Base-by-base conservation (phyloP, 2,888 invertebrate genomes). In the Lagria hirta region DNA sequence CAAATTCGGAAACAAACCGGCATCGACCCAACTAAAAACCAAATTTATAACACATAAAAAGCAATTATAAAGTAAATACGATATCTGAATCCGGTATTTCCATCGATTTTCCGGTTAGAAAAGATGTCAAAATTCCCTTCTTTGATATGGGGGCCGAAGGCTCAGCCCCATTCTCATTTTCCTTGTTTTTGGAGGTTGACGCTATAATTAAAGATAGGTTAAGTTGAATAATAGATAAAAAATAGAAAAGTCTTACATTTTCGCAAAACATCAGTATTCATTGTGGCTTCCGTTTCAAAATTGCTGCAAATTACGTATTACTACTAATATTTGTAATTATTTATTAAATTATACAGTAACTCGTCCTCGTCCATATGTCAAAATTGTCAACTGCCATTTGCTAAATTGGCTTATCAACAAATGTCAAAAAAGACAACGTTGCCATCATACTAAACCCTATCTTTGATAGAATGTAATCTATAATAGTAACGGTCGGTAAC, bases 1-100 rank as follows among this genome's bases (percentile, higher is more conserved):
- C 96, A 75, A 97, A 99, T 68, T 97, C 97, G 5, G 91, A 88
- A 1, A 98, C 97, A 69, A 90, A 88, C 51, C 97, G 78, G 68
- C 96, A 97, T 65, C 86, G 80, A 14, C 93, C 93, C 54, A 89
- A 75, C 92, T 92, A 64, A 49, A 72, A 73, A 56, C 18, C 50
- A 53, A 52, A 51, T 40, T 33, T 30, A 37, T 30, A 17, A 13
- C 20, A 38, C 42, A 18, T 18, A 15, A 22, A 17, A 38, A 36
- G 22, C 11, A 24, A 44, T 35, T 12, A 20, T 22, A 20, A 37
- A 21, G 33, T 12, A n/a, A 7, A 75, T 78, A 91, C 91, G 61
- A 88, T 77, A 73, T 92, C 90, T 62, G 82, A 80, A 65, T 92
- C 91, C 0, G 88, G 88, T 67, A 93, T 91, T 63, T 84, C 85